These are phyloP conservation scores for Setipinna tenuifilis DNA, from an alignment of 2,797 vertebrate species.

Conservation along the genomic window DNA sequence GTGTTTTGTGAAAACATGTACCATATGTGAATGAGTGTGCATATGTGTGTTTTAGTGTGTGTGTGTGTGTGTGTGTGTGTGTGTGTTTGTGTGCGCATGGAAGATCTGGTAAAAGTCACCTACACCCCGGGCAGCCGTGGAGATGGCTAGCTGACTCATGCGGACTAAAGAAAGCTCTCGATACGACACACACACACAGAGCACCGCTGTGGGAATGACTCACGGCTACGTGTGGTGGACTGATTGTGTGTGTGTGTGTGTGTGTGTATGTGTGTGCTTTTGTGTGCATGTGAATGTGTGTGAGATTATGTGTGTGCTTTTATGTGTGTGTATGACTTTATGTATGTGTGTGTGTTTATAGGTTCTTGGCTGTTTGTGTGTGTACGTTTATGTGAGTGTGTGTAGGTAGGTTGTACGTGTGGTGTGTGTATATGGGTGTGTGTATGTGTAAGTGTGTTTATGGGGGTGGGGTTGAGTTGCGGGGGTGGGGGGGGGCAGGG, in stretches of 20 bases:
- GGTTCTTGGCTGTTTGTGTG: not conserved
- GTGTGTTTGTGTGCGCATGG: not conserved
- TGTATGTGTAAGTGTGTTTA: too few relatives aligned
- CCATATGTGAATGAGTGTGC: not conserved
- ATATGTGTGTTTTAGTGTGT: not conserved
- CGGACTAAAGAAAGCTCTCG: not conserved
- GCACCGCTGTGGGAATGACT: slow-evolving; percentile 15
- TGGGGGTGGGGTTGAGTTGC: not conserved
- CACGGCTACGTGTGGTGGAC: not conserved
- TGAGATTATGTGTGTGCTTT: not conserved
- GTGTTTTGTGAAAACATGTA: too few relatives aligned
- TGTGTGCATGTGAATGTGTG: not conserved
- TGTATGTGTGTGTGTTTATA: not conserved
- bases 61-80: not conserved
- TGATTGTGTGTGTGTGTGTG: not conserved
- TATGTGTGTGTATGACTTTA: too few relatives aligned
- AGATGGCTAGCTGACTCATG: not conserved
- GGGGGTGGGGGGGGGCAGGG: not conserved
- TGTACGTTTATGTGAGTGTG: not conserved
- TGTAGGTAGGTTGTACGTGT: not conserved
- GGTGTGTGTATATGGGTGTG: not conserved
- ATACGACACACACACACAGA: not conserved
- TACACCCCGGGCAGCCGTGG: not conserved
- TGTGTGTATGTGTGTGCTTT: not conserved
- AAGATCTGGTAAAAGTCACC: not conserved